A percentile compares a stretch with the other conserved stretches of the same genome.
Conservation (phyloP, 2,888 invertebrate species). For the Lagria hirta region DNA sequence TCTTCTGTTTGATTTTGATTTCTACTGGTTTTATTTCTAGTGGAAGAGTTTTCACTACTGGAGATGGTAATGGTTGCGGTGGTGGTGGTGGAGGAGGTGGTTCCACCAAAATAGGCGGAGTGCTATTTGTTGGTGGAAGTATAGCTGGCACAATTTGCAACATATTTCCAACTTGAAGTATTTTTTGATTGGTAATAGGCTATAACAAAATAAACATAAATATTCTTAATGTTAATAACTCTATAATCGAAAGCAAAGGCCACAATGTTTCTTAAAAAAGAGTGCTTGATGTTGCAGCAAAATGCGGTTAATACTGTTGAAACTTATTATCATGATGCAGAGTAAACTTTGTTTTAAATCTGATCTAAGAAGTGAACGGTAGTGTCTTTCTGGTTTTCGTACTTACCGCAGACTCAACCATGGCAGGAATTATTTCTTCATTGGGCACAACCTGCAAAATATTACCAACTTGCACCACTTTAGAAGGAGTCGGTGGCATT, state of each 20-base stretch:
- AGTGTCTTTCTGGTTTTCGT: no score
- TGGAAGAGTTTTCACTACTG: no score
- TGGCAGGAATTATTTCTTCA: conserved; percentile 43
- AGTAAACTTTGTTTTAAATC: no score
- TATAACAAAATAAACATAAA: conserved; percentile 3
- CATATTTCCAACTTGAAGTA: conserved; percentile 62
- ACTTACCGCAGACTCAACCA: conserved; percentile 8
- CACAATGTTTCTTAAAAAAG: no score
- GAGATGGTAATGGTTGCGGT: conserved; percentile 8
- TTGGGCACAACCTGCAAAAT: conserved; percentile 64
- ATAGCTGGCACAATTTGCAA: conserved; percentile 61
- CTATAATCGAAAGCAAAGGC: not conserved
- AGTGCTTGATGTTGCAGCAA: no score
- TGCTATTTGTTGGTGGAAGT: conserved; percentile 8
- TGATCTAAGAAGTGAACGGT: no score
- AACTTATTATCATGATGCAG: no score
- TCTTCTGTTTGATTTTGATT: conserved; percentile 43
- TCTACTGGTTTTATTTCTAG: conserved; percentile 42
- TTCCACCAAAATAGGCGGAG: conserved; percentile 22
- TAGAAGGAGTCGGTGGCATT: not conserved
- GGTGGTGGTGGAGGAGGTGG: conserved; percentile 19
- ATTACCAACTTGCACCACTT: conserved; percentile 59
- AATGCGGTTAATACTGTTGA: no score
- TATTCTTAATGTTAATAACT: not conserved
- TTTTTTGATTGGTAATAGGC: conserved; percentile 27